A percentile compares a stretch with the other conserved stretches of the same genome.
Evolutionary conservation across 2,113 vertebrate species (phyloP).

Genomic region (Amphiprion ocellaris): DNA sequence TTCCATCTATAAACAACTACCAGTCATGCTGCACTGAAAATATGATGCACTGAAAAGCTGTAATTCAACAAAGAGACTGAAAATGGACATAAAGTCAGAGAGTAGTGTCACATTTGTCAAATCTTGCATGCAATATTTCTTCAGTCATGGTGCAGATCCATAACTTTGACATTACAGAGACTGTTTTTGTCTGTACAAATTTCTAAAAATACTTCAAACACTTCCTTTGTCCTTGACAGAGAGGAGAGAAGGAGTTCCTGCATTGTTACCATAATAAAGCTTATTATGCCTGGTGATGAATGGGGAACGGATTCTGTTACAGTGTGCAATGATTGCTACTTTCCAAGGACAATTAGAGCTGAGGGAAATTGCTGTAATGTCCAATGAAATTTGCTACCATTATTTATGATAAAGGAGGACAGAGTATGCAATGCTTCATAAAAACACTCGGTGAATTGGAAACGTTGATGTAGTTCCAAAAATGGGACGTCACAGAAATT

Average conservation of each 20-base stretch:
- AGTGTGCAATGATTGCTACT: constrained; percentile 33
- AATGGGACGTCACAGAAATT: constrained; percentile 6
- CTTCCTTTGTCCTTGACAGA: constrained; percentile 50
- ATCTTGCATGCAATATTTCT: neutral
- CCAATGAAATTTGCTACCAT: constrained; percentile 47
- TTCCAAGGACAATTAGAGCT: constrained; percentile 72
- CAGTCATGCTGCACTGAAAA: too few species aligned
- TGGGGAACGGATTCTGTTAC: constrained; percentile 44
- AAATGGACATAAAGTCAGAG: neutral
- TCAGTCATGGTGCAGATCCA: neutral
- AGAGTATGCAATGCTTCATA: constrained; percentile 12
- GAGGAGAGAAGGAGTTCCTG: constrained; percentile 26
- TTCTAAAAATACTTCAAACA: constrained; percentile 46
- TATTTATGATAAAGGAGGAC: constrained; percentile 49
- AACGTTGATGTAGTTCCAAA: constrained; percentile 1
- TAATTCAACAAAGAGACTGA: neutral
- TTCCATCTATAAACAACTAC: too few species aligned
- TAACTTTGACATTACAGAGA: neutral
- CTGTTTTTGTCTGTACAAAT: constrained; percentile 31
- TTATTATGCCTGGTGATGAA: constrained; percentile 63
- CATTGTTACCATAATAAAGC: constrained; percentile 52
- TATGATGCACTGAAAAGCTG: neutral
- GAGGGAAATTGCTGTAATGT: constrained; percentile 55
- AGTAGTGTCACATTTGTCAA: neutral
- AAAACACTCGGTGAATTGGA: constrained; percentile 19